These are phyloP conservation scores for Microtus ochrogaster DNA, from an alignment of 2,113 vertebrate species.

Conservation along the genomic window DNA sequence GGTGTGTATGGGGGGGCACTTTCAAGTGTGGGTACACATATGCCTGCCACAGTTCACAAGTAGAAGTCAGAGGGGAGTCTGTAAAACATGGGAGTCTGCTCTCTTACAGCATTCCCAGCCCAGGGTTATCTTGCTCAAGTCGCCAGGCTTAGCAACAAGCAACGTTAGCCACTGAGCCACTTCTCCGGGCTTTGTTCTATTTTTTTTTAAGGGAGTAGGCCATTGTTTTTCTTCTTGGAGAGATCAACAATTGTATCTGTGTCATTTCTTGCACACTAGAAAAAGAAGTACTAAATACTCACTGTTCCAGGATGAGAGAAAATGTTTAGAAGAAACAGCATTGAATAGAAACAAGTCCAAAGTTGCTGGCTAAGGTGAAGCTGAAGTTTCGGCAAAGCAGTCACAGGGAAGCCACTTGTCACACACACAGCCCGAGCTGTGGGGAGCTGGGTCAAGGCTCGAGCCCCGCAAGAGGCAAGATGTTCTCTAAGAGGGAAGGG, in stretches of 20 bases:
- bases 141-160: neutral
- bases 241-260: neutral
- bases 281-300: neutral
- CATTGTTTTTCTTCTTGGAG: neutral
- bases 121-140: no score
- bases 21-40: neutral
- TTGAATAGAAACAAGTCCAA: neutral
- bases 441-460: neutral
- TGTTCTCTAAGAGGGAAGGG: conserved; percentile 45
- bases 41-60: neutral
- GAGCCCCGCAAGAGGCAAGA: conserved; percentile 58
- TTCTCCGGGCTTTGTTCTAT: no score
- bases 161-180: no score
- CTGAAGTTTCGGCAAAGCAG: neutral
- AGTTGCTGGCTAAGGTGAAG: conserved; percentile 28
- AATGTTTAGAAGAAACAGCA: conserved; percentile 44
- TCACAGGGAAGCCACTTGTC: neutral
- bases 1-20: neutral
- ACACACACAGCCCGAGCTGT: neutral
- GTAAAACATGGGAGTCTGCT: neutral
- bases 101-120: neutral
- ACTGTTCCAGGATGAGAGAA: neutral
- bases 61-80: neutral
- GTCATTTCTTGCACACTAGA: neutral
- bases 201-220: neutral